Evolutionary conservation across 2,888 invertebrate genomes (phyloP).

Genomic region (Himalopsyche tibetana): DNA sequence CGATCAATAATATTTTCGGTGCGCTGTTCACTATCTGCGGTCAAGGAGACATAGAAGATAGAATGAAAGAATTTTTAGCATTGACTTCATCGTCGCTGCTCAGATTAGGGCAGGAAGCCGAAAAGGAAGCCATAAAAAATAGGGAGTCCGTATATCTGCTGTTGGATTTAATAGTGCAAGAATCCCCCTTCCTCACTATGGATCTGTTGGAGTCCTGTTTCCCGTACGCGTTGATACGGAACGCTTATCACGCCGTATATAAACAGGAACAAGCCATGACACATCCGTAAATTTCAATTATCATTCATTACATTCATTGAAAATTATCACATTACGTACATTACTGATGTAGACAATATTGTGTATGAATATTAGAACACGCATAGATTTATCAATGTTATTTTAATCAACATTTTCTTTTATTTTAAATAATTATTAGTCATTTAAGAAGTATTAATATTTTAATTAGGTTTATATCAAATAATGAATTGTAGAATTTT

Average conservation of each 20-base stretch:
- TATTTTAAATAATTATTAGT: constrained; percentile 32
- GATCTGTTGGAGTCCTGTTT: constrained; percentile 99
- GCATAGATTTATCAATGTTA: constrained; percentile 31
- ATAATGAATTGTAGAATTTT: not conserved
- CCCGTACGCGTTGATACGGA: constrained; percentile 97
- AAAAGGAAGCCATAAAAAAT: constrained; percentile 94
- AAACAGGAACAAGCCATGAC: constrained; percentile 86
- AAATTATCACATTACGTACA: constrained; percentile 15
- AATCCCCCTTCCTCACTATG: constrained; percentile 99
- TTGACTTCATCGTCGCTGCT: constrained; percentile 96
- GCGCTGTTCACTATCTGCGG: constrained; percentile 97
- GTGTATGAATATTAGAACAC: not conserved
- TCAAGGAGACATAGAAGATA: constrained; percentile 96
- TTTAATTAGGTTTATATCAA: not conserved
- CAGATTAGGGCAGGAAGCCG: constrained; percentile 95
- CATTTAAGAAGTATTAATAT: not conserved
- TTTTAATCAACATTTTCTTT: constrained; percentile 5
- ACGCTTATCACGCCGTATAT: constrained; percentile 98
- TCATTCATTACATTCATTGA: constrained; percentile 32
- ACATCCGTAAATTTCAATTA: constrained; percentile 71
- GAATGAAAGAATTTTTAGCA: constrained; percentile 96
- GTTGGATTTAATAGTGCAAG: constrained; percentile 97
- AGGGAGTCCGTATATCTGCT: constrained; percentile 97
- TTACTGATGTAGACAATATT: not conserved
- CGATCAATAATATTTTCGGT: constrained; percentile 96